These are phyloP conservation scores for Pseudopodoces humilis DNA, from an alignment of 2,113 vertebrate species.

Conservation along the genomic window DNA sequence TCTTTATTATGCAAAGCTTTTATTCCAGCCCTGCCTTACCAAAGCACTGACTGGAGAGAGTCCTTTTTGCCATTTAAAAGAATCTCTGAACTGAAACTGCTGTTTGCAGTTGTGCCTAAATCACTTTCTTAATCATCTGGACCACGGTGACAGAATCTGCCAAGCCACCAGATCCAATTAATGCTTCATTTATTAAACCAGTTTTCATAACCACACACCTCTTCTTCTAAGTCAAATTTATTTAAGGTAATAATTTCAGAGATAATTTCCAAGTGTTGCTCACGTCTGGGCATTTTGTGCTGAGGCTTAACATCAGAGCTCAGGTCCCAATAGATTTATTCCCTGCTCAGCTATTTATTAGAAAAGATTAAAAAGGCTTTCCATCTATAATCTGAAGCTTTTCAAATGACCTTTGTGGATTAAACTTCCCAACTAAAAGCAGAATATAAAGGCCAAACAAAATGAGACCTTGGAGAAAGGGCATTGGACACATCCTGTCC, in stretches of 20 bases:
- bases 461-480: neutral
- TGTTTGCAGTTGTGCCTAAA: neutral
- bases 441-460: neutral
- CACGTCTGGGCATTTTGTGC: neutral
- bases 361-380: slow-evolving; percentile 52
- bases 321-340: slow-evolving; percentile 1
- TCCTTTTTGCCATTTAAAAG: neutral
- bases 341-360: slow-evolving; percentile 37
- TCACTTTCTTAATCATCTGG: neutral
- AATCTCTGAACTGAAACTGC: neutral
- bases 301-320: neutral
- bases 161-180: neutral
- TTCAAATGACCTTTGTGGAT: slow-evolving; percentile 23
- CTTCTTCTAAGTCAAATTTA: neutral
- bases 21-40: neutral
- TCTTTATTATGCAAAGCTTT: neutral
- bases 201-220: neutral
- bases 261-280: neutral
- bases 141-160: neutral
- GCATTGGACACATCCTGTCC: fast-evolving
- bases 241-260: neutral
- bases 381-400: slow-evolving; percentile 15
- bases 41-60: neutral
- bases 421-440: neutral
- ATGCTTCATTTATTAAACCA: neutral